Percentiles rank a stretch among this genome's conserved stretches.
Conservation (phyloP, 2,113 vertebrate genomes). For the Pionites leucogaster region DNA sequence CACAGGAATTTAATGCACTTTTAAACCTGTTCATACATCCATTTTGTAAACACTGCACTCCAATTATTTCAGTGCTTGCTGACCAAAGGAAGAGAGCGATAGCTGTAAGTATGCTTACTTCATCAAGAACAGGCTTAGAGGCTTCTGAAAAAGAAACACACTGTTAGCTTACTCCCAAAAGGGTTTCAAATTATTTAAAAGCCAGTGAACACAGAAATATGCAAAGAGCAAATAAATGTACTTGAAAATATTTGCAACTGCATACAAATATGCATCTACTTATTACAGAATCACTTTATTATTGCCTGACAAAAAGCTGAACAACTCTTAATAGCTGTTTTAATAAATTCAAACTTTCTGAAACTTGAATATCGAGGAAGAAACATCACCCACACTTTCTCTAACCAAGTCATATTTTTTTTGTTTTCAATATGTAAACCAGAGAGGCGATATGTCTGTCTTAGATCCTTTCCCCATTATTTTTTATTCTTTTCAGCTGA, state of each 20-base stretch:
- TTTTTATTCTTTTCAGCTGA: not conserved
- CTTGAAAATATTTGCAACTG: not conserved
- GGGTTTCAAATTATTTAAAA: not conserved
- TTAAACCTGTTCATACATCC: slow-evolving; percentile 92
- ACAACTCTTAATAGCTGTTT: not conserved
- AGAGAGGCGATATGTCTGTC: not conserved
- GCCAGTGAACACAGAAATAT: not conserved
- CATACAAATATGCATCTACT: not conserved
- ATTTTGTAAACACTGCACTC: slow-evolving; percentile 90
- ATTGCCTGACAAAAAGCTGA: not conserved
- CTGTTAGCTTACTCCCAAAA: not conserved
- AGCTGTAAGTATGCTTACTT: slow-evolving; percentile 93
- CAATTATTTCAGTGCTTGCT: slow-evolving; percentile 89
- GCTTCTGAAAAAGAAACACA: slow-evolving; percentile 75
- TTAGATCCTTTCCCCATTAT: not conserved
- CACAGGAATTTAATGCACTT: slow-evolving; percentile 88
- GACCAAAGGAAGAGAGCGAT: slow-evolving; percentile 93
- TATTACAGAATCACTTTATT: not conserved
- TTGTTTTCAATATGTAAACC: not conserved
- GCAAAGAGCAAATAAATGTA: not conserved
- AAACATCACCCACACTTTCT: not conserved
- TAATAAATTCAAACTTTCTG: not conserved
- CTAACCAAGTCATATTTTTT: not conserved
- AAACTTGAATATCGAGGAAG: not conserved
- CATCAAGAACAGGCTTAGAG: slow-evolving; percentile 83